Percentiles rank a stretch among this genome's conserved stretches.
Conservation (phyloP, 2,888 invertebrate genomes). For the Hirtodrosophila confusa region DNA sequence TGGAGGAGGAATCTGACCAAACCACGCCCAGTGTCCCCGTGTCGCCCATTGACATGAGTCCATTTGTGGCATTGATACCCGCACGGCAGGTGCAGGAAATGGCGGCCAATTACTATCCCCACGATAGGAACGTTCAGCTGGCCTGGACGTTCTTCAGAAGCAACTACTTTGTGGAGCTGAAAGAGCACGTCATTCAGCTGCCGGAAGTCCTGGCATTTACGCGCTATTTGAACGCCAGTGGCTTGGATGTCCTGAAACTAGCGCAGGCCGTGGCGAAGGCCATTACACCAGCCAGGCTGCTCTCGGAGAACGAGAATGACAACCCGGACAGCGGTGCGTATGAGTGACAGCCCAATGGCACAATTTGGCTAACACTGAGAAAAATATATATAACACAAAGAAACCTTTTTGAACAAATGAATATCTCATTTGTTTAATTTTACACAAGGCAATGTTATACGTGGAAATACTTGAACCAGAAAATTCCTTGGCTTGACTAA, state of each 20-base stretch:
- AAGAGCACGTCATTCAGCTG: conserved; percentile 71
- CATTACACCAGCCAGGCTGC: conserved; percentile 6
- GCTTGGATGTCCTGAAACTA: conserved; percentile 80
- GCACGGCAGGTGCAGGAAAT: conserved; percentile 76
- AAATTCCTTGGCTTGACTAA: no score
- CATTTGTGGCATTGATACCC: conserved; percentile 81
- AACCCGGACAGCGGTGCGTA: conserved; percentile 55
- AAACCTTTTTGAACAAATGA: no score
- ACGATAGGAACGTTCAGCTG: conserved; percentile 81
- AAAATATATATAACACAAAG: no score
- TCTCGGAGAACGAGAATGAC: not conserved
- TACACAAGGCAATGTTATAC: no score
- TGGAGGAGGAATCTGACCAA: conserved; percentile 8
- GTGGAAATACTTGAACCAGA: no score
- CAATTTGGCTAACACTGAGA: not conserved
- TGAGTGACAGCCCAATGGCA: conserved; percentile 14
- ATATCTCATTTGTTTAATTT: no score
- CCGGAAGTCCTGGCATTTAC: conserved; percentile 80
- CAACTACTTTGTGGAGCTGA: conserved; percentile 70
- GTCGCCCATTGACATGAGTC: conserved; percentile 79
- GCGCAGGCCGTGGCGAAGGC: conserved; percentile 66
- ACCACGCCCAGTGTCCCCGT: conserved; percentile 17
- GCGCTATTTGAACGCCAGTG: conserved; percentile 80
- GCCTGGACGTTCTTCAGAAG: conserved; percentile 79
- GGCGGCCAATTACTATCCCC: conserved; percentile 76